Evolutionary conservation across 2,113 vertebrate genomes (phyloP), one percentile per base, ranked within the genome.

Genomic region (Hydrochoerus hydrochaeris): DNA sequence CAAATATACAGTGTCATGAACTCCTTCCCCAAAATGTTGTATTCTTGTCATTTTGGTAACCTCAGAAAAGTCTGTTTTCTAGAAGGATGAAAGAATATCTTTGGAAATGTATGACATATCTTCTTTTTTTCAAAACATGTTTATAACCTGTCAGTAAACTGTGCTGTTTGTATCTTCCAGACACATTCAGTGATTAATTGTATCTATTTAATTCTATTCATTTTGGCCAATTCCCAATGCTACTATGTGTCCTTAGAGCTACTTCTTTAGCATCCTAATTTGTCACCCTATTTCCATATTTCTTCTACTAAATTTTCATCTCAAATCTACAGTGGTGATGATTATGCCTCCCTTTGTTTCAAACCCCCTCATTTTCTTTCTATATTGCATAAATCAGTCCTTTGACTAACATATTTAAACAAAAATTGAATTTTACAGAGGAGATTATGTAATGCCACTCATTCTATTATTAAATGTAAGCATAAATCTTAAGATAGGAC

Each of bases 1-100:
- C 83, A 58, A 49, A 63, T 78, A 87, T 90, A 93, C 90, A 67
- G 78, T 95, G 10, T 24, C 44, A 30, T 90, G 52, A 90, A 94
- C 16, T 41, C 22, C n/a, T 16, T 30, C 41, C 28, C 28, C 41
- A 65, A 95, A 73, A 58, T n/a, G 1, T 88, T 12, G 4, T 65
- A 6, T 62, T 77, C 14, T 11, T 86, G 20, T 1, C 10, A 1
- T 86, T 75, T 62, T 57, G 12, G 69, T 28, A 46, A 90, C 32
- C 20, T 92, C 62, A 60, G 63, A n/a, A 52, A 90, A 54, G 5
- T 82, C n/a, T 75, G 5, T 62, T 20, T 83, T 52, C 32, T 26
- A 90, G 65, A 58, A 49, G 11, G 16, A 38, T 24, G 71, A 69
- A 28, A 87, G 9, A 78, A 49, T 86, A 60, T 41, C 26, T 41